phyloP scores from a whole-genome alignment of 2,888 invertebrate species.

The Drosophila algonquin region DNA sequence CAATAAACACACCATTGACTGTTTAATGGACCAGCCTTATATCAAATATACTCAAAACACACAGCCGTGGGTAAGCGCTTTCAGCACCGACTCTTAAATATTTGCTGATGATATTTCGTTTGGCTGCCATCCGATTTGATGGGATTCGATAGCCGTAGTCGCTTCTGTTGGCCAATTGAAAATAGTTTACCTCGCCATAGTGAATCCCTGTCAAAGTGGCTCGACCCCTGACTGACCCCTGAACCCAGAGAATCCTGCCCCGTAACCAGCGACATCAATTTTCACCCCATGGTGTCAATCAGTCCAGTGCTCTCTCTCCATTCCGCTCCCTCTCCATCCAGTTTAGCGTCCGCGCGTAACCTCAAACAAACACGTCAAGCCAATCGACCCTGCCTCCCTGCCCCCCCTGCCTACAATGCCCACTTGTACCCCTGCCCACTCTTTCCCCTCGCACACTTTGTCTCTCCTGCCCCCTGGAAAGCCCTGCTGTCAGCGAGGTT shows the following conservation, averaged over 20 bases:
- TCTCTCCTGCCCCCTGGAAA: slow-evolving; percentile 18
- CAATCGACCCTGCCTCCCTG: not conserved
- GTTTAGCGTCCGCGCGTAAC: slow-evolving; percentile 41
- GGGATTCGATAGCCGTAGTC: slow-evolving; percentile 19
- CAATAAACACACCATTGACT: slow-evolving; percentile 13
- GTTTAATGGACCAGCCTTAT: slow-evolving; percentile 21
- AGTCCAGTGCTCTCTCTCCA: slow-evolving; percentile 13
- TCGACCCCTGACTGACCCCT: slow-evolving; percentile 21
- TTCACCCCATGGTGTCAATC: slow-evolving; percentile 53
- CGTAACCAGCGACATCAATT: slow-evolving; percentile 52
- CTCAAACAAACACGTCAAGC: slow-evolving; percentile 53
- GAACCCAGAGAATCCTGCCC: slow-evolving; percentile 8
- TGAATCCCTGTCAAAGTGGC: slow-evolving; percentile 37
- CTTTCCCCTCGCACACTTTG: not conserved
- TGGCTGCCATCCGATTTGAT: slow-evolving; percentile 16
- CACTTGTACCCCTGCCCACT: not conserved
- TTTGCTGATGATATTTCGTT: slow-evolving; percentile 19
- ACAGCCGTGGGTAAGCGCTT: slow-evolving; percentile 11
- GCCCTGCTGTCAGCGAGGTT: slow-evolving; percentile 34
- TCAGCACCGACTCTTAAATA: slow-evolving; percentile 21
- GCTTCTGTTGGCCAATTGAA: slow-evolving; percentile 28
- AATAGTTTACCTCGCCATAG: slow-evolving; percentile 35
- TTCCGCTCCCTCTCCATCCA: slow-evolving; percentile 23
- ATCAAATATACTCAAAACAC: not conserved
- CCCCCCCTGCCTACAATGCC: too few species aligned